These are phyloP conservation scores for Cynodonichthys magdalenae DNA, from an alignment of 2,797 vertebrate genomes.

Conservation along the genomic window DNA sequence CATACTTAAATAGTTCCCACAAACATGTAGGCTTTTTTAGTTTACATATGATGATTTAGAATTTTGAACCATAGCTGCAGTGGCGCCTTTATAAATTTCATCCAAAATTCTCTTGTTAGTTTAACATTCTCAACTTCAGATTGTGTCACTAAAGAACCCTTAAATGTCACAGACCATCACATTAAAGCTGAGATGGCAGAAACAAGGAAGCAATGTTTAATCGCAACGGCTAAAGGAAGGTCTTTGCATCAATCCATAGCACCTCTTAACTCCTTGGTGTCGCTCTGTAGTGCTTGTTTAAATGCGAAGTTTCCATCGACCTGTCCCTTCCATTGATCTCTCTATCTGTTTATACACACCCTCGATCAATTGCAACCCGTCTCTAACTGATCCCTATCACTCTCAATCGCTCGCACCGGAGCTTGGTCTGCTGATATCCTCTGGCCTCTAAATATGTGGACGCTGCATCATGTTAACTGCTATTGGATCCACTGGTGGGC, in stretches of 20 bases:
- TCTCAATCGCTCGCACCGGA: conserved; percentile 66
- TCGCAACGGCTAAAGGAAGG: neutral
- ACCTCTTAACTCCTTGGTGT: conserved; percentile 22
- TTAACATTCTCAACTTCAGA: too few relatives aligned
- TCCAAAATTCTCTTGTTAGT: too few relatives aligned
- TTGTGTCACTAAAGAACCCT: too few relatives aligned
- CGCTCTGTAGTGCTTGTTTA: conserved; percentile 42
- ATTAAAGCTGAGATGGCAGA: neutral
- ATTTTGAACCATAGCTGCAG: too few relatives aligned
- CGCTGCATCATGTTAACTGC: conserved; percentile 68
- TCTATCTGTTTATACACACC: conserved; percentile 61
- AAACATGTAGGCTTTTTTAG: too few relatives aligned
- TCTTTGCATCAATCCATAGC: conserved; percentile 20
- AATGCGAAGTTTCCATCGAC: conserved; percentile 66
- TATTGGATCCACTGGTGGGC: conserved; percentile 64
- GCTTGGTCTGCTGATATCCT: conserved; percentile 50
- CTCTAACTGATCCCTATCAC: conserved; percentile 73
- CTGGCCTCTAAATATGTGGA: conserved; percentile 69
- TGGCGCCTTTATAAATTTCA: too few relatives aligned
- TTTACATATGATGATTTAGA: too few relatives aligned
- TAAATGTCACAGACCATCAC: too few relatives aligned
- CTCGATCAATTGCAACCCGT: conserved; percentile 67
- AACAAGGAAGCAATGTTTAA: neutral
- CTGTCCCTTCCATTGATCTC: conserved; percentile 48
- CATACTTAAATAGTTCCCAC: too few relatives aligned